Evolutionary conservation across 2,888 invertebrate genomes (phyloP), one percentile per base, ranked within the genome.

Genomic region (Dolomedes plantarius): DNA sequence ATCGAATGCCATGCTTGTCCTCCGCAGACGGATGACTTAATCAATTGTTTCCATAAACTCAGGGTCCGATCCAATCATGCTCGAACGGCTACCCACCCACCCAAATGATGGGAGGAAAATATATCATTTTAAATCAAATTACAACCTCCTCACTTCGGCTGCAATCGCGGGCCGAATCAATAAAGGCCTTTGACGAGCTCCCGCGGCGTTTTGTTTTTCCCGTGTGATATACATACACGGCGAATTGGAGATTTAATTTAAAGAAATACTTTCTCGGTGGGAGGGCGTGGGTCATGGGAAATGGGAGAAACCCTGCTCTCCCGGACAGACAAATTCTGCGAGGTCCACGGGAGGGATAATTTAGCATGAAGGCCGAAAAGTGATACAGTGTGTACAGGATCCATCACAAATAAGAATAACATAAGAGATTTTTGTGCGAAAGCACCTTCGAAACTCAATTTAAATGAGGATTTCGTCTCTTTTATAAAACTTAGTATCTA

Each of bases 71-170:
- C 62, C 56, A 56, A 56, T 56, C 56, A 56, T 56, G 19, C 56
- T 11, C 56, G 23, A 56, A 23, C 56, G 23, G 56, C 23, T 23
- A 23, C 56, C 56, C 7, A 56, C 56, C 56, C 56, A 23, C 56
- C 56, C 56, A 56, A 23, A 56, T 56, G 56, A 56, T 56, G 56
- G 56, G 39, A n/a, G 36, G 79, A 72, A 83, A 56, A 86, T 86
- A 73, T 79, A 86, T 86, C 86, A 86, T 86, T 86, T 86, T 86
- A 86, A 86, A 86, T 86, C 86, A 65, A 86, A 86, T 86, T 86
- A 86, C 64, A 75, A 75, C 41, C 46, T 79, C 46, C 79, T 39
- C 68, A 67, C 75, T 78, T 78, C 78, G 27, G n/a, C 16, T 9
- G 64, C 46, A 79, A 86, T 86, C 79, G 69, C 39, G 36, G 73